phyloP scores from a whole-genome alignment of 1,140 invertebrate species.

The Bombyx mandarina region DNA sequence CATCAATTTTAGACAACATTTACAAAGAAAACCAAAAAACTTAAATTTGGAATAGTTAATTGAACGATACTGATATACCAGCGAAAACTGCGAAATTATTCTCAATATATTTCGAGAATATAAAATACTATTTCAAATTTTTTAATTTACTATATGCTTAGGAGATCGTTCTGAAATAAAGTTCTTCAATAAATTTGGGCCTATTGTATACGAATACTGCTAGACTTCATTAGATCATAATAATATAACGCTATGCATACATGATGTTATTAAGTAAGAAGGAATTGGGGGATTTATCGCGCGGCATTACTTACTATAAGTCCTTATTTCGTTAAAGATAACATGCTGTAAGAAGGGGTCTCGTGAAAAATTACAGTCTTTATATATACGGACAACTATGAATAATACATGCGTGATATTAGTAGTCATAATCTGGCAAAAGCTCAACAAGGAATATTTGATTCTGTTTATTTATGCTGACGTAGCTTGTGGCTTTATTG shows the following conservation, averaged over 20 bases:
- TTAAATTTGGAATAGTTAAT: no score
- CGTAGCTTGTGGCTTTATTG: no score
- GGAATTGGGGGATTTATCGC: background rate
- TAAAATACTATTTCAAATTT: no score
- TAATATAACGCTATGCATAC: background rate
- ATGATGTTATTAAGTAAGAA: background rate
- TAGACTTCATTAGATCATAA: background rate
- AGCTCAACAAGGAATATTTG: slow-evolving; percentile 30
- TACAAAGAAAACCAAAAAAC: no score
- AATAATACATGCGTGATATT: slow-evolving; percentile 49
- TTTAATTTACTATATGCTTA: no score
- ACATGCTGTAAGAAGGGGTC: slow-evolving; percentile 13
- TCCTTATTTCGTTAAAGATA: background rate
- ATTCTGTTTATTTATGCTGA: slow-evolving; percentile 23
- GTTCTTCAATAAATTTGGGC: no score
- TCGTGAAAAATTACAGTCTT: slow-evolving; percentile 25
- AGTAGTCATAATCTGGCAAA: slow-evolving; percentile 44
- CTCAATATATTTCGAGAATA: no score
- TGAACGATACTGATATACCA: no score
- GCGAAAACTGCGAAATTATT: no score
- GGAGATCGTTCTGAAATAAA: no score
- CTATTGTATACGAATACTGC: background rate
- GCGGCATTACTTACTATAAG: background rate
- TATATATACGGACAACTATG: slow-evolving; percentile 34
- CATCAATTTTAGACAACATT: no score